Evolutionary conservation across 2,888 invertebrate species (phyloP).

Genomic region (Tridacna crocea): DNA sequence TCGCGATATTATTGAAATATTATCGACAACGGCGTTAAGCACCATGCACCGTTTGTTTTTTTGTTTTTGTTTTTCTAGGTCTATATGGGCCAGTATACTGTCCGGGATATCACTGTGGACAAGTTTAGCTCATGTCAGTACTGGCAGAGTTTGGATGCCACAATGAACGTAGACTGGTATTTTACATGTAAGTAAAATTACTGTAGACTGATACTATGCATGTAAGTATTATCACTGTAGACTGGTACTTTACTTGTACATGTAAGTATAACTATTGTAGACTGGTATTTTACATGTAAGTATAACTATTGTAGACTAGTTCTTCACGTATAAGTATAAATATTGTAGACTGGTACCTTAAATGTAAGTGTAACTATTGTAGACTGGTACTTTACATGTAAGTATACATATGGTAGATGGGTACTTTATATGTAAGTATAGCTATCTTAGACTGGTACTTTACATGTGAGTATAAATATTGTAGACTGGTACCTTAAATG

Average conservation of each 20-base stretch:
- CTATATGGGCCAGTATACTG: slow-evolving; percentile 61
- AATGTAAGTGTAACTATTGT: slow-evolving; percentile 68
- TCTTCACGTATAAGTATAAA: slow-evolving; percentile 27
- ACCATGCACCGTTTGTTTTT: neutral
- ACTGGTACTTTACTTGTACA: no score
- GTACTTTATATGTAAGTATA: neutral
- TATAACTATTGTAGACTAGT: no score
- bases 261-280: slow-evolving; percentile 68
- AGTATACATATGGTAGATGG: no score
- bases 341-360: slow-evolving; percentile 48
- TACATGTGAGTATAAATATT: slow-evolving; percentile 25
- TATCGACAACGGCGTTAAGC: neutral
- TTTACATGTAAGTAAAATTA: slow-evolving; percentile 63
- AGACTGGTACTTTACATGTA: slow-evolving; percentile 73
- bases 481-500: slow-evolving; percentile 57
- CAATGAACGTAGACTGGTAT: slow-evolving; percentile 74
- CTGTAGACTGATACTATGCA: no score
- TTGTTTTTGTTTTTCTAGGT: slow-evolving; percentile 31
- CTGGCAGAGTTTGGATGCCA: slow-evolving; percentile 67
- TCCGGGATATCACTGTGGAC: slow-evolving; percentile 66
- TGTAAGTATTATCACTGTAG: slow-evolving; percentile 49
- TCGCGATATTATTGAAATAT: neutral
- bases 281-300: slow-evolving; percentile 72
- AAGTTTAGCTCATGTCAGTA: slow-evolving; percentile 72
- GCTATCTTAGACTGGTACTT: slow-evolving; percentile 56